phyloP scores from a whole-genome alignment of 2,888 invertebrate genomes.

The Eristalis arbustorum region DNA sequence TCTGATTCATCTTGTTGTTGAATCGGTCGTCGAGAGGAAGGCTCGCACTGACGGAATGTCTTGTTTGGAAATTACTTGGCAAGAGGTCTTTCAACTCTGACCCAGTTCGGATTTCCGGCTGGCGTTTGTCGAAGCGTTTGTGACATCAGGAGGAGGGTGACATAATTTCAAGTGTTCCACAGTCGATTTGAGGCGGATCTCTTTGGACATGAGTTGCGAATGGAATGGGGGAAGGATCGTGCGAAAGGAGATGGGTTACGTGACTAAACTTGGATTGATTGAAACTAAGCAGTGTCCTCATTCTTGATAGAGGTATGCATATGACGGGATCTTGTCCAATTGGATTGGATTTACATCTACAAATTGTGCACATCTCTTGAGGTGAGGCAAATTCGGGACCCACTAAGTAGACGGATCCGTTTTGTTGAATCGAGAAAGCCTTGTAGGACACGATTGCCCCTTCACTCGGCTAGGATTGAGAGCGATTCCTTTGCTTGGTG shows the following conservation, averaged over 20 bases:
- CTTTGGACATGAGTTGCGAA: background rate
- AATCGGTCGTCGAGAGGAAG: background rate
- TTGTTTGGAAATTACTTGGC: background rate
- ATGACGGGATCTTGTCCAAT: too few relatives aligned
- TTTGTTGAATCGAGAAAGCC: too few relatives aligned
- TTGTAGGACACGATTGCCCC: too few relatives aligned
- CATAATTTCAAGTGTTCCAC: conserved; percentile 1
- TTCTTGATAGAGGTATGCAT: background rate
- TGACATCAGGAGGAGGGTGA: background rate
- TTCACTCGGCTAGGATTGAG: too few relatives aligned
- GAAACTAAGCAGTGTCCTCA: background rate
- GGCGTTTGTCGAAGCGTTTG: background rate
- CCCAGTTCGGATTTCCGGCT: background rate
- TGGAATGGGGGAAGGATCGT: background rate
- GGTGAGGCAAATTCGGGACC: too few relatives aligned
- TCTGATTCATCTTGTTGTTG: background rate
- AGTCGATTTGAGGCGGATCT: background rate
- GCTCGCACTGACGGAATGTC: background rate
- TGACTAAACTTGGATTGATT: background rate
- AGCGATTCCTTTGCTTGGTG: too few relatives aligned
- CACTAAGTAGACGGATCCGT: too few relatives aligned
- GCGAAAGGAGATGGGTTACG: background rate
- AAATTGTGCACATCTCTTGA: too few relatives aligned
- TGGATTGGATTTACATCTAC: too few relatives aligned
- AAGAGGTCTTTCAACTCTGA: background rate